Conservation (phyloP, 37 sponge, comb jelly and placozoan species). For the Ephydatia muelleri region DNA sequence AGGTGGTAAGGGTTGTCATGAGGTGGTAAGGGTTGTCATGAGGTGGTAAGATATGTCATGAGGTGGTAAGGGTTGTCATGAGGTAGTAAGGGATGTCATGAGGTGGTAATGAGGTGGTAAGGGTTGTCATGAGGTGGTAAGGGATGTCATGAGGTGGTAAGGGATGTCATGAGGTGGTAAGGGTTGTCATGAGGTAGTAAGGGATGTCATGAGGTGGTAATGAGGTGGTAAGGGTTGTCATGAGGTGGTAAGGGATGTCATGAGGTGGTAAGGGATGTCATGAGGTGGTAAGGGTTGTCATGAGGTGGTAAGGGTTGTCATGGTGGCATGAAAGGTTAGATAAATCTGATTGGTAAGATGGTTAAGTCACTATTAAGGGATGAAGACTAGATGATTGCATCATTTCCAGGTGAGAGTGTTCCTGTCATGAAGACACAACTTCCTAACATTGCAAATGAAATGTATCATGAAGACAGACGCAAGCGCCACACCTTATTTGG, state of each 20-base stretch:
- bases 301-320: not conserved
- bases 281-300: not conserved
- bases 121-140: not conserved
- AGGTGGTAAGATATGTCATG: not conserved
- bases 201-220: too few relatives aligned
- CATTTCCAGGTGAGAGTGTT: conserved; percentile 75
- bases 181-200: not conserved
- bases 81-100: too few relatives aligned
- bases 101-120: not conserved
- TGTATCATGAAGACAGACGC: conserved; percentile 41
- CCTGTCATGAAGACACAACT: conserved; percentile 85
- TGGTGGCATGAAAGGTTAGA: too few relatives aligned
- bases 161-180: not conserved
- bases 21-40: not conserved
- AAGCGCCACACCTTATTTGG: conserved; percentile 82
- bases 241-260: too few relatives aligned
- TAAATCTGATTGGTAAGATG: too few relatives aligned
- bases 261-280: too few relatives aligned
- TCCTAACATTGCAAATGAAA: conserved; percentile 21
- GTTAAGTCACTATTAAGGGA: too few relatives aligned
- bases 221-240: too few relatives aligned
- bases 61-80: not conserved
- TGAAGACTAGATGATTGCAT: too few relatives aligned
- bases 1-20: not conserved
- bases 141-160: not conserved